phyloP scores from a whole-genome alignment of 2,888 invertebrate genomes.

The Drosophila cracens region DNA sequence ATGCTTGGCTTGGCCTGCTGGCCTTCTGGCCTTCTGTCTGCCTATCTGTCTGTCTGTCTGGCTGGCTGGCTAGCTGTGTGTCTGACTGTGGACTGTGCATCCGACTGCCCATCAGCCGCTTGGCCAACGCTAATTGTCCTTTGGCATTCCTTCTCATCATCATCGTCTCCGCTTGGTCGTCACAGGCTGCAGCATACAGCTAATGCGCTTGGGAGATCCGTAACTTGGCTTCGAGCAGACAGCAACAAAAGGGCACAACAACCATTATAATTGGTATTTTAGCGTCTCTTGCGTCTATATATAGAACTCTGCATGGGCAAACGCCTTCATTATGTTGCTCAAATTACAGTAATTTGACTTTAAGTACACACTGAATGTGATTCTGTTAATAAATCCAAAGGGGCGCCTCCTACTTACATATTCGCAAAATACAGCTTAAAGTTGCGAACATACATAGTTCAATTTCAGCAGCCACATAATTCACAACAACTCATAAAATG shows the following conservation, averaged over 20 bases:
- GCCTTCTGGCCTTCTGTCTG: neutral
- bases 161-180: conserved; percentile 42
- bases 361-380: conserved; percentile 57
- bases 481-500: conserved; percentile 24
- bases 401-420: conserved; percentile 1
- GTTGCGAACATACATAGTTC: conserved; percentile 4
- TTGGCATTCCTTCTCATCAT: conserved; percentile 72
- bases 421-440: conserved; percentile 11
- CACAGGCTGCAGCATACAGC: conserved; percentile 39
- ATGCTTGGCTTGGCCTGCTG: conserved; percentile 18
- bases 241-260: conserved; percentile 27
- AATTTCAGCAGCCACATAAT: conserved; percentile 20
- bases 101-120: conserved; percentile 44
- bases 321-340: conserved; percentile 70
- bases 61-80: neutral
- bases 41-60: conserved; percentile 2
- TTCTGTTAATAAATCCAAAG: conserved; percentile 21
- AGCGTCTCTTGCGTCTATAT: conserved; percentile 75
- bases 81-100: conserved; percentile 13
- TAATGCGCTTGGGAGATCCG: conserved; percentile 55
- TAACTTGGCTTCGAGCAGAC: conserved; percentile 35
- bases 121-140: conserved; percentile 73
- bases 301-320: conserved; percentile 59
- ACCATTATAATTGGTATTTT: conserved; percentile 74
- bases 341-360: conserved; percentile 73